These are phyloP conservation scores for Stictocephala bisonia DNA, from an alignment of 2,888 invertebrate genomes.

Conservation along the genomic window DNA sequence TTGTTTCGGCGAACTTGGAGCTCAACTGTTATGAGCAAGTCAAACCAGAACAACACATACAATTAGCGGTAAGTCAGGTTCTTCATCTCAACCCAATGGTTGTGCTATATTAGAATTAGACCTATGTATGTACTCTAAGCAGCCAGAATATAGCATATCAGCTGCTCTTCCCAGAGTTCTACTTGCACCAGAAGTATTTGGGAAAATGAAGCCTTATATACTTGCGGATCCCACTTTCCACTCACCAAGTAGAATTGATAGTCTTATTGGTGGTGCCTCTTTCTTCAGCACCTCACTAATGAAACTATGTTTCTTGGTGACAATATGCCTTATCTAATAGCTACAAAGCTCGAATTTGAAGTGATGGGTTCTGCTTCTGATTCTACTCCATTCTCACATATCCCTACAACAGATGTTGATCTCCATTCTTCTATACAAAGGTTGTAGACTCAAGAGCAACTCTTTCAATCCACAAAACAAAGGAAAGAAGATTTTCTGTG, in stretches of 20 bases:
- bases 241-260: background rate
- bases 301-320: background rate
- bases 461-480: background rate
- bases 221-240: conserved; percentile 2
- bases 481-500: background rate
- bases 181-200: background rate
- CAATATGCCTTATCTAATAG: background rate
- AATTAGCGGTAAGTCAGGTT: background rate
- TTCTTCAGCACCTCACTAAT: background rate
- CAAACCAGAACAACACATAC: background rate
- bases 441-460: background rate
- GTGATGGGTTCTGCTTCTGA: background rate
- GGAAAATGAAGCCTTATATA: background rate
- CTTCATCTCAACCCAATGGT: background rate
- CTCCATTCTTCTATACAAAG: background rate
- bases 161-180: background rate
- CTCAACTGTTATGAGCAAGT: background rate
- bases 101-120: background rate
- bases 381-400: background rate
- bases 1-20: background rate
- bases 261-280: background rate
- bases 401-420: background rate
- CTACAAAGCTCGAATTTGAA: background rate
- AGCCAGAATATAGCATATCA: background rate
- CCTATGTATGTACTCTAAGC: background rate